Evolutionary conservation across 1,140 invertebrate species (phyloP), one percentile per base, ranked within the genome.

Genomic region (Bursaphelenchus mucronatus): DNA sequence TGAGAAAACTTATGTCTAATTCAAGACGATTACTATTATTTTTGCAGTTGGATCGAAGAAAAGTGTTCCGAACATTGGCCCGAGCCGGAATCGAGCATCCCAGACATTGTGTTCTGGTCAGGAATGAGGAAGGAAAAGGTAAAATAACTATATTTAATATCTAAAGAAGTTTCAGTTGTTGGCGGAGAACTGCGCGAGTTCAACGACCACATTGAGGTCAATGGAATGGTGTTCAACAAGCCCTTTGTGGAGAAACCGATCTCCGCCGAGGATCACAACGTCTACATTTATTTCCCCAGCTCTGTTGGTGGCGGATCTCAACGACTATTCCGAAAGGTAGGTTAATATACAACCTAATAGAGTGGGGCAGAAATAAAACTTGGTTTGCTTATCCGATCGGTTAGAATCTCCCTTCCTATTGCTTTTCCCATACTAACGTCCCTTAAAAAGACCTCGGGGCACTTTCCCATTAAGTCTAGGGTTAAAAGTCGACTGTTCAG

Each of bases 221-320:
- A 97, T 82, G 94, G 94, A 5, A 87, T 92, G 21, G 88, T 90
- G 3, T 98, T 99, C 79, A 95, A 96, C 80, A 98, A 78, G 82
- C 96, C 96, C 0, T 99, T 99, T 85, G 96, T 99, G 0, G 96
- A 99, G 82, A 97, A 97, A 82, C 94, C 94, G 0, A 88, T 94
- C 47, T 95, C 91, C 19, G 96, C 96, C 0, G 96, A 99, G 84
- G 94, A 99, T 84, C 96, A 99, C 82, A 99, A 99, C 82, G 96
- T 99, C 79, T 97, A 97, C 82, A 99, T 99, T 75, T 99, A 99
- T 83, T 99, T 97, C 84, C 96, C 95, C 0, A 92, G 92, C 4
- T 93, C 91, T 4, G 96, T 94, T n/a, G 96, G 96, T 21, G 87
- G 87, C 9, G 95, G 95, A 3, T 94, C 91, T 82, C 95, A 98